Percentiles rank a stretch among this genome's conserved stretches.
Conservation (phyloP, 2,888 invertebrate genomes). For the Coenonympha glycerion region DNA sequence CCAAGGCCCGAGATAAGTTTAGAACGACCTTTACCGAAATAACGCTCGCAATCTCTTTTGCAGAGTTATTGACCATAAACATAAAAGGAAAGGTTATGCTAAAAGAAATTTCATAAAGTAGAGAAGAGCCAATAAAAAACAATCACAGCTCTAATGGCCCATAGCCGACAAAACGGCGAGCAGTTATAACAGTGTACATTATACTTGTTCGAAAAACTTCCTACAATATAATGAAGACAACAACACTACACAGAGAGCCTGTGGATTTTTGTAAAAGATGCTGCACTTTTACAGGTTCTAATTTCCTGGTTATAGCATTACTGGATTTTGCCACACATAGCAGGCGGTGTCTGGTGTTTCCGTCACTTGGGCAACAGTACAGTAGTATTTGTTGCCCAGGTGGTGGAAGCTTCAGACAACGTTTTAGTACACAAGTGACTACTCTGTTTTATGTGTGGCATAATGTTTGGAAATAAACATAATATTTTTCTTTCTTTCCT, state of each 20-base stretch:
- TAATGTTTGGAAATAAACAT: no score
- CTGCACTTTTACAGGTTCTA: neutral
- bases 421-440: no score
- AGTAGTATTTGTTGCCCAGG: no score
- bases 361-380: no score
- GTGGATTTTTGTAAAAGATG: neutral
- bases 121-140: conserved; percentile 12
- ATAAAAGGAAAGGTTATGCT: conserved; percentile 18
- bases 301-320: no score
- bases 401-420: no score
- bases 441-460: no score
- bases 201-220: conserved; percentile 18
- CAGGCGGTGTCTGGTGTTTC: no score
- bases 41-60: conserved; percentile 2
- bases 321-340: no score
- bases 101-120: conserved; percentile 17
- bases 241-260: conserved; percentile 4
- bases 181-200: conserved; percentile 15
- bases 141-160: conserved; percentile 15
- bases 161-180: conserved; percentile 14
- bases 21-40: neutral
- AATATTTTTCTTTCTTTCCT: no score
- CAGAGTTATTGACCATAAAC: conserved; percentile 11
- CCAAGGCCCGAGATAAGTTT: no score
- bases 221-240: conserved; percentile 22